Percentiles rank a stretch among this genome's conserved stretches.
phyloP scores from a whole-genome alignment of 2,888 invertebrate genomes.

The Xestoiulus laeticollis region DNA sequence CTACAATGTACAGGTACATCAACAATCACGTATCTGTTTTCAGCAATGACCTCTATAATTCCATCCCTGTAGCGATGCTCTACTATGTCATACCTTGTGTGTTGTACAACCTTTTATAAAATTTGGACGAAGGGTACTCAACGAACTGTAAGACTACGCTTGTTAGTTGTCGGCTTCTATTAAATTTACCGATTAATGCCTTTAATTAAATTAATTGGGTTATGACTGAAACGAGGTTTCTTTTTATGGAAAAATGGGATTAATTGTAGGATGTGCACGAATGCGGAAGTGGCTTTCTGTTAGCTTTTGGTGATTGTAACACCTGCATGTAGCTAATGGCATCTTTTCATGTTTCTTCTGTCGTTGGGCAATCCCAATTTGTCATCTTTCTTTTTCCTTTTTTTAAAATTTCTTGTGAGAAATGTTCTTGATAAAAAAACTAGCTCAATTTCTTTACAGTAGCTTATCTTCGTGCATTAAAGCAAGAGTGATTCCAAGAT shows the following conservation, averaged over 20 bases:
- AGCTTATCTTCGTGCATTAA: background rate
- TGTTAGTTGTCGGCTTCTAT: background rate
- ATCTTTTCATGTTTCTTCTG: slow-evolving; percentile 16
- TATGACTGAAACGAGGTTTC: background rate
- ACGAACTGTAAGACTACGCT: background rate
- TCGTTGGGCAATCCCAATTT: slow-evolving; percentile 34
- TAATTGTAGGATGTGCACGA: background rate
- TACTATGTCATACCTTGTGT: too few species aligned
- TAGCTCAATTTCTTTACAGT: slow-evolving; percentile 21
- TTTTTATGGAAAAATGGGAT: background rate
- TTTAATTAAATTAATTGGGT: slow-evolving; percentile 29
- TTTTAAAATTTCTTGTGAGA: background rate
- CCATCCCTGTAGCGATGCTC: too few species aligned
- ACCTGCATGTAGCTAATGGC: slow-evolving; percentile 25
- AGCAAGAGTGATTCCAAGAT: background rate
- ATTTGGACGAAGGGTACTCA: background rate
- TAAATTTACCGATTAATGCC: background rate
- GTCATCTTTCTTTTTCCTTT: background rate
- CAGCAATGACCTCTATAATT: too few species aligned
- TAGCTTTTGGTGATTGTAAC: background rate
- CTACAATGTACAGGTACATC: too few species aligned
- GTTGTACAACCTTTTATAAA: too few species aligned
- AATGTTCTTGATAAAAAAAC: background rate
- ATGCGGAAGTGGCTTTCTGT: slow-evolving; percentile 21
- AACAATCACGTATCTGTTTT: too few species aligned